Evolutionary conservation across 2,113 vertebrate genomes (phyloP), one percentile per base, ranked within the genome.

Genomic region (Speoplatyrhinus poulsoni): DNA sequence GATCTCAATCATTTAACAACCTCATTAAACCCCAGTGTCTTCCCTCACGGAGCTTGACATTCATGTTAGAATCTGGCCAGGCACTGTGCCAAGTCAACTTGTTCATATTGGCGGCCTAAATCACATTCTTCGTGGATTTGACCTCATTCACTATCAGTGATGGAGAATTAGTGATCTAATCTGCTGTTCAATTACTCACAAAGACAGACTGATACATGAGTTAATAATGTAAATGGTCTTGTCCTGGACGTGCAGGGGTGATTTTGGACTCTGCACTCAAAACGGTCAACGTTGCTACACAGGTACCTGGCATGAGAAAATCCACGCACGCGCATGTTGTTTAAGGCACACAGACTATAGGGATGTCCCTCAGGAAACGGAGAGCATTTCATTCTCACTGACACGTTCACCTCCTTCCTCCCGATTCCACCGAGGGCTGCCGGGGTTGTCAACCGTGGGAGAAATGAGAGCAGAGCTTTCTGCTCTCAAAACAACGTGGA

Each of bases 381-480:
- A 81, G 83, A 86, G 84, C 84, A 85, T 89, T 90, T 83, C 88
- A 89, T 88, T 67, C 84, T 84, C 85, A 80, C 81, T 88, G 84
- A 90, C 85, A 88, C 49, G 16, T 88, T 89, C 90, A 85, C 82
- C 88, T 88, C 82, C 80, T 75, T 85, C 82, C 78, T 75, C 73
- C 46, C 74, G 55, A 36, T 76, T 87, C 87, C 67, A 17, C 81
- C 26, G 86, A 76, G 88, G 84, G 66, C 78, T 85, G 74, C 78
- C 12, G 69, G 83, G 83, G 80, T 80, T 88, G 89, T 88, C 85
- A 87, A 81, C 77, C 65, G 11, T 76, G 80, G 69, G 87, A 62
- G 85, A 87, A 85, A 90, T 86, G 67, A 89, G 88, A 85, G 81
- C 82, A 65, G 75, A 80, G 77, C 73, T 86, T 17, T 9, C 69